Evolutionary conservation across 2,797 vertebrate species (phyloP), one percentile per base, ranked within the genome.

Genomic region (Leptoclinus maculatus): DNA sequence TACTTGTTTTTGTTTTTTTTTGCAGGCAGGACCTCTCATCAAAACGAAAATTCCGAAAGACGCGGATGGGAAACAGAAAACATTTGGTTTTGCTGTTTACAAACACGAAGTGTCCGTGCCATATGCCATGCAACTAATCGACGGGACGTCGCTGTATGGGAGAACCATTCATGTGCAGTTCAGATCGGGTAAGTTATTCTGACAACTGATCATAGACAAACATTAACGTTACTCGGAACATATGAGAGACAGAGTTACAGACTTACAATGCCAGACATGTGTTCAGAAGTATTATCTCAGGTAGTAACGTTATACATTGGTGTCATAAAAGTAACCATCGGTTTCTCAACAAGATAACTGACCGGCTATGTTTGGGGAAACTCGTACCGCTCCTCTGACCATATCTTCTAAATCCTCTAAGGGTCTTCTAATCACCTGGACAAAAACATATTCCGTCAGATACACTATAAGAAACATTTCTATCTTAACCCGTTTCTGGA

Each of bases 21-120:
- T 84, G 27, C 93, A 99, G 98, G 97, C 96, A 17, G 98, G 98
- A 5, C 98, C 98, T 43, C 94, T 98, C 36, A 86, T 97, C 80
- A 98, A 93, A 82, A 98, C 98, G 4, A 98, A 97, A 88, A 99
- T 99, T 29, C 97, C 98, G 0, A 98, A 96, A 91, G 97, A 99
- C 82, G 76, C 89, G 0, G 98, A 99, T 7, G 98, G 98, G 14
- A 96, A 96, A 74, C 95, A 96, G 73, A 99, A 99, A 83, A 95
- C 96, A 0, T 99, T 98, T 86, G 98, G 97, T 0, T 99, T 99
- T 71, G 97, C 98, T 21, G 97, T 97, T 10, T 99, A 97, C 88
- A 99, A 97, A 57, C 97, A 99, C 7, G 97, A 98, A 68, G 96
- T 95, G 57, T 99, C 98, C 0, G 98, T 95, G 25, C 97, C 97